Percentiles rank a stretch among this genome's conserved stretches.
These are phyloP conservation scores for Dascyllus trimaculatus DNA, from an alignment of 2,113 vertebrate species.

Conservation along the genomic window DNA sequence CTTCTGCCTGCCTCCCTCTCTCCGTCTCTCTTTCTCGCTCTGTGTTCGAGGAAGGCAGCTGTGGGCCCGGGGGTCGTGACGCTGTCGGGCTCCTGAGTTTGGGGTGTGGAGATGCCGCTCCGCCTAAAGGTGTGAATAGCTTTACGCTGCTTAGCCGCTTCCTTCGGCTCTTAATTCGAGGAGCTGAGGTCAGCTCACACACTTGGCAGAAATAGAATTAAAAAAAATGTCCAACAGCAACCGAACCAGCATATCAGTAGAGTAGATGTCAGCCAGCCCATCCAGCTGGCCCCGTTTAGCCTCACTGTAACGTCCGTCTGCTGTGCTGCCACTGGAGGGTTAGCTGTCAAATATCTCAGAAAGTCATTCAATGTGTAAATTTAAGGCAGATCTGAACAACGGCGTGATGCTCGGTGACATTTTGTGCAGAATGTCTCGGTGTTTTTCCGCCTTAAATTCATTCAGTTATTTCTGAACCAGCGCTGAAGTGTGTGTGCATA, in stretches of 20 bases:
- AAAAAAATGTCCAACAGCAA: constrained; percentile 23
- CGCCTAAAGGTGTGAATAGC: constrained; percentile 71
- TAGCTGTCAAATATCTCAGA: neutral
- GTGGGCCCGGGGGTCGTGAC: neutral
- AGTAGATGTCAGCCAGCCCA: constrained; percentile 24
- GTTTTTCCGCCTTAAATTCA: neutral
- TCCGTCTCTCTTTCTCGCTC: constrained; percentile 23
- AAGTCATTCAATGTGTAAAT: constrained; percentile 12
- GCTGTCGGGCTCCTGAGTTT: constrained; percentile 17
- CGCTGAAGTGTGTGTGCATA: neutral
- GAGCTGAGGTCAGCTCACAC: constrained; percentile 60
- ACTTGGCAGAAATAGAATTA: constrained; percentile 15
- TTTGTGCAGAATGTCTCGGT: neutral
- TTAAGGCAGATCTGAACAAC: constrained; percentile 10
- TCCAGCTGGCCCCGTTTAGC: constrained; percentile 21
- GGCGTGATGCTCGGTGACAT: neutral
- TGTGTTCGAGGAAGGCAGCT: constrained; percentile 59
- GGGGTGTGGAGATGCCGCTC: constrained; percentile 14
- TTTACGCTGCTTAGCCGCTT: constrained; percentile 72
- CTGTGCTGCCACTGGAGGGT: constrained; percentile 26
- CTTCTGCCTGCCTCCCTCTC: constrained; percentile 19
- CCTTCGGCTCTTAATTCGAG: constrained; percentile 46
- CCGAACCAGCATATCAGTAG: constrained; percentile 49
- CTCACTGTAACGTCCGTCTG: constrained; percentile 35
- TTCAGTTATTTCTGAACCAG: constrained; percentile 22